Evolutionary conservation across 1,140 invertebrate species (phyloP).

Genomic region (Trichoplusia ni): DNA sequence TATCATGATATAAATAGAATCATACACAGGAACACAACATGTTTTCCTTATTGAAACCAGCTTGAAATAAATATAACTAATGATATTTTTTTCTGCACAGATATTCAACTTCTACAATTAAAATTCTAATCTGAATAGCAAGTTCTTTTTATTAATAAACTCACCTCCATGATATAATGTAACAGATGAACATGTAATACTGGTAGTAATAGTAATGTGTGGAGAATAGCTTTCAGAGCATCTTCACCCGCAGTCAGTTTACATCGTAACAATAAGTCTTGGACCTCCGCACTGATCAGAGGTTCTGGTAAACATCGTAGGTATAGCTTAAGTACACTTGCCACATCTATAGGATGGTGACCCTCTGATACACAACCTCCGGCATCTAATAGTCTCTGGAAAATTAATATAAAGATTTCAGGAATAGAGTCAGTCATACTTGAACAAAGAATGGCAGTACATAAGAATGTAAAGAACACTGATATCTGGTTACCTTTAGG

Average conservation of each 20-base stretch:
- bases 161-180: conserved; percentile 81
- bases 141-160: background rate
- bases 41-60: no score
- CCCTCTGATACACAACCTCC: conserved; percentile 84
- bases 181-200: conserved; percentile 78
- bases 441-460: no score
- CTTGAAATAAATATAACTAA: no score
- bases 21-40: no score
- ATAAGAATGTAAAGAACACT: no score
- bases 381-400: conserved; percentile 84
- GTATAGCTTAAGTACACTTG: conserved; percentile 91
- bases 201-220: conserved; percentile 74
- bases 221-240: conserved; percentile 70
- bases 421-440: no score
- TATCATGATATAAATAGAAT: no score
- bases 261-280: conserved; percentile 90
- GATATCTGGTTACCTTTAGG: no score
- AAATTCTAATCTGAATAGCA: background rate
- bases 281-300: conserved; percentile 85
- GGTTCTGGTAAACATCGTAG: conserved; percentile 91
- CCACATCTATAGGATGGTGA: conserved; percentile 90
- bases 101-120: no score
- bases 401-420: conserved; percentile 37
- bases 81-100: no score
- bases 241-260: conserved; percentile 74